Evolutionary conservation across 2,888 invertebrate species (phyloP).

Genomic region (Noctua janthe): DNA sequence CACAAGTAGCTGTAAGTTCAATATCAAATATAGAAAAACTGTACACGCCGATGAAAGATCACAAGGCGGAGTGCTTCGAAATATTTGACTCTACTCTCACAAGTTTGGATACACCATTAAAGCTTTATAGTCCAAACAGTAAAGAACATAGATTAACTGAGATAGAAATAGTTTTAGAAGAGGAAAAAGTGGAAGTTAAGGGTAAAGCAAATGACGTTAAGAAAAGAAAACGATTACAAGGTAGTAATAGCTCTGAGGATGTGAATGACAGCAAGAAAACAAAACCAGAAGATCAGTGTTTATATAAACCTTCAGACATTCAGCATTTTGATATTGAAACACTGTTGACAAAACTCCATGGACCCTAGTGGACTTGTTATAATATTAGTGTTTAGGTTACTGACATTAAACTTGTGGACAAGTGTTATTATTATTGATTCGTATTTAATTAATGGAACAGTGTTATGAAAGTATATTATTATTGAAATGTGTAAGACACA

Average conservation of each 20-base stretch:
- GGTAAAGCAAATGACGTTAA: constrained; percentile 73
- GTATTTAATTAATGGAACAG: constrained; percentile 37
- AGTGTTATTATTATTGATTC: constrained; percentile 48
- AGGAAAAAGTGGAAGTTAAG: constrained; percentile 74
- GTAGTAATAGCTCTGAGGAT: constrained; percentile 76
- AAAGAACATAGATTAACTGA: constrained; percentile 71
- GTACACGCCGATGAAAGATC: constrained; percentile 85
- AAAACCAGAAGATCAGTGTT: constrained; percentile 80
- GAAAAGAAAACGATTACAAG: constrained; percentile 81
- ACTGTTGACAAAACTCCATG: constrained; percentile 86
- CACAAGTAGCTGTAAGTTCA: constrained; percentile 82
- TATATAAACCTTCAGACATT: constrained; percentile 82
- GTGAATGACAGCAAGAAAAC: constrained; percentile 77
- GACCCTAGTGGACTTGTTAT: constrained; percentile 74
- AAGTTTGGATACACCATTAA: constrained; percentile 86
- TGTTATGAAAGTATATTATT: constrained; percentile 58
- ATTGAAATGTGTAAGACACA: constrained; percentile 76
- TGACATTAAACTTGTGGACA: constrained; percentile 43
- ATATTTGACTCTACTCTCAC: constrained; percentile 88
- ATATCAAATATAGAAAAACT: constrained; percentile 80
- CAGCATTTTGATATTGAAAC: constrained; percentile 88
- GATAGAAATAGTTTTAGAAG: constrained; percentile 81
- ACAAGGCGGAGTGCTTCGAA: constrained; percentile 80
- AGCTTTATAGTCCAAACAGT: constrained; percentile 73
- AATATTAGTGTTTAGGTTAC: constrained; percentile 33